A percentile compares a stretch with the other conserved stretches of the same genome.
Evolutionary conservation across 2,113 vertebrate species (phyloP).

Genomic region (Fulmarus glacialis): DNA sequence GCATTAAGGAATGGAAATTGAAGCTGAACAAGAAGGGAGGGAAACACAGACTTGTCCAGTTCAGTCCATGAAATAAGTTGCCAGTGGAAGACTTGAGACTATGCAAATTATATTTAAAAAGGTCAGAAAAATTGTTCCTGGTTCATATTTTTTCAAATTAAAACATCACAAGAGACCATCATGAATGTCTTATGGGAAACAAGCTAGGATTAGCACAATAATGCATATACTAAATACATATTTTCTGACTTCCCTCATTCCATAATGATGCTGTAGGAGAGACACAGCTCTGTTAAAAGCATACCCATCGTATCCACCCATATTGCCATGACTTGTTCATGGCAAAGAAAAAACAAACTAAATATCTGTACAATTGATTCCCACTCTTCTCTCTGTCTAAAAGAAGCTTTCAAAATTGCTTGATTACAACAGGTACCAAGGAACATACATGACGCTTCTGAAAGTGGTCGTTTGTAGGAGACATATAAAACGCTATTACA

Average conservation of each 20-base stretch:
- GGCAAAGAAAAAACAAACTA: neutral
- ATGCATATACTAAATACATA: neutral
- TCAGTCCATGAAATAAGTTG: neutral
- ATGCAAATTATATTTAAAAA: neutral
- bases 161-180: neutral
- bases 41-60: neutral
- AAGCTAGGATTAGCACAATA: neutral
- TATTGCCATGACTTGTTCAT: neutral
- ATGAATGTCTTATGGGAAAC: neutral
- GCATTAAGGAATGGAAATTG: neutral
- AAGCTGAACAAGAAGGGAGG: neutral
- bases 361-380: neutral
- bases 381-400: neutral
- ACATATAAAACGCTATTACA: neutral
- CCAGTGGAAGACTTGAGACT: neutral
- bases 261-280: neutral
- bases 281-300: neutral
- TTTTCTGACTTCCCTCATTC: neutral
- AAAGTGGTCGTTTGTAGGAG: neutral
- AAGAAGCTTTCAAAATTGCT: neutral
- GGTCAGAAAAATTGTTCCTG: neutral
- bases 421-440: neutral
- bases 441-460: neutral
- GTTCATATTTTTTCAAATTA: neutral
- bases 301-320: neutral